phyloP scores from a whole-genome alignment of 2,797 vertebrate genomes.

The Hylomyscus alleni region DNA sequence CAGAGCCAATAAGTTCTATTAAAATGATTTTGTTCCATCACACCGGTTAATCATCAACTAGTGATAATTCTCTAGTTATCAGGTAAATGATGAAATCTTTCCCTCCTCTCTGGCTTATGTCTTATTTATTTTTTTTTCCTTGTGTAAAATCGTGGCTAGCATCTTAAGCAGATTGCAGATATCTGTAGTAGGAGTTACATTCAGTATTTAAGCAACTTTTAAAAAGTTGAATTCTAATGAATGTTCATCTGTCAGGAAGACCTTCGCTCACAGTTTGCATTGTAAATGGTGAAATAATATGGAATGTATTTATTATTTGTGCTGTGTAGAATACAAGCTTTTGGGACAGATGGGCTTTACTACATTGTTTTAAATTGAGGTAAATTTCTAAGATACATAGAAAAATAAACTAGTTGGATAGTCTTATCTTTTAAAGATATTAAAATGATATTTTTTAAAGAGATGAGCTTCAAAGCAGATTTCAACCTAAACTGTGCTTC shows the following conservation, averaged over 20 bases:
- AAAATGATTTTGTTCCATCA: background rate
- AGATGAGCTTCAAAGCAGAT: background rate
- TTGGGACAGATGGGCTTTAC: constrained; percentile 23
- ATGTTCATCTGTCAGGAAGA: background rate
- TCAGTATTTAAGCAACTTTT: constrained; percentile 21
- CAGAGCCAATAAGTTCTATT: constrained; percentile 48
- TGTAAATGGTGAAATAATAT: constrained; percentile 51
- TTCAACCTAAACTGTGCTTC: background rate
- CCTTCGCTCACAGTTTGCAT: background rate
- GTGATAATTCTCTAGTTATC: background rate
- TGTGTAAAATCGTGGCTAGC: background rate
- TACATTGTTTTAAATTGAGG: constrained; percentile 18
- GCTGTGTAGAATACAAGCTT: background rate
- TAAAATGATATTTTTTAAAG: background rate
- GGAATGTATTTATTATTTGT: constrained; percentile 45
- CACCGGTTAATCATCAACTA: background rate
- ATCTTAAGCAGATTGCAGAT: constrained; percentile 39
- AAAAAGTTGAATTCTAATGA: background rate
- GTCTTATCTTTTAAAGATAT: constrained; percentile 37
- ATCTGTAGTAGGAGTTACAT: background rate
- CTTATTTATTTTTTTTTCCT: background rate
- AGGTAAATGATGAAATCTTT: constrained; percentile 39
- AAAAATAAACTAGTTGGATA: constrained; percentile 43
- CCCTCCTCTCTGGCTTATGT: background rate
- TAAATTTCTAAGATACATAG: constrained; percentile 48